phyloP scores from a whole-genome alignment of 2,888 invertebrate genomes.

The Habroteleia sp. region DNA sequence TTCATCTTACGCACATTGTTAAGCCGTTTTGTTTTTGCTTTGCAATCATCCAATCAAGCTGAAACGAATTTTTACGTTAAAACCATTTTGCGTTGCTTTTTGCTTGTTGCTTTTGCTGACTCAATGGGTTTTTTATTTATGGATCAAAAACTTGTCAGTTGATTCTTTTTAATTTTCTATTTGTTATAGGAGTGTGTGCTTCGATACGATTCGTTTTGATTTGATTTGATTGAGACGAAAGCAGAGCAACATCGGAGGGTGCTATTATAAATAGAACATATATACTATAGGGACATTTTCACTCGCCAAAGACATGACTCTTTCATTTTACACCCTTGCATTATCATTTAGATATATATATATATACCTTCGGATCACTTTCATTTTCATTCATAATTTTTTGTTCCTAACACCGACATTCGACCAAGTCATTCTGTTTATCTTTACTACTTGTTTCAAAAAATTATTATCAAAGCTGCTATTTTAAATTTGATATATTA shows the following conservation, averaged over 20 bases:
- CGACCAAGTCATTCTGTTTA: constrained; percentile 38
- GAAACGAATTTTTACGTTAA: constrained; percentile 6
- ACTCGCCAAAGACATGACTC: constrained; percentile 42
- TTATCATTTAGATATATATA: no score
- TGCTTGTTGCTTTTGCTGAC: no score
- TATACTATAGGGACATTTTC: constrained; percentile 27
- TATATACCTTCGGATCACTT: constrained; percentile 41
- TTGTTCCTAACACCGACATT: constrained; percentile 36
- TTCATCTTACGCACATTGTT: constrained; percentile 16
- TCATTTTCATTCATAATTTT: constrained; percentile 47
- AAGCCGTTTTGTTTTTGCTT: constrained; percentile 1
- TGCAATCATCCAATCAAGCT: constrained; percentile 14
- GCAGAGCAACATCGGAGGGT: not conserved
- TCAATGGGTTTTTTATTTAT: no score
- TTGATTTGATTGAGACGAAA: not conserved
- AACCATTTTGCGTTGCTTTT: not conserved
- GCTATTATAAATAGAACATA: constrained; percentile 32
- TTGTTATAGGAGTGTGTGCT: no score
- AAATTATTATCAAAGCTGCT: no score
- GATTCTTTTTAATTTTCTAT: no score
- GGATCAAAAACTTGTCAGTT: no score
- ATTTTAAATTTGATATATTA: no score
- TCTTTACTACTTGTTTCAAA: constrained; percentile 2
- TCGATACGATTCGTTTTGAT: no score
- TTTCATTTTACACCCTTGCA: constrained; percentile 38